Evolutionary conservation across 2,888 invertebrate species (phyloP).

Genomic region (Cetonia aurata): DNA sequence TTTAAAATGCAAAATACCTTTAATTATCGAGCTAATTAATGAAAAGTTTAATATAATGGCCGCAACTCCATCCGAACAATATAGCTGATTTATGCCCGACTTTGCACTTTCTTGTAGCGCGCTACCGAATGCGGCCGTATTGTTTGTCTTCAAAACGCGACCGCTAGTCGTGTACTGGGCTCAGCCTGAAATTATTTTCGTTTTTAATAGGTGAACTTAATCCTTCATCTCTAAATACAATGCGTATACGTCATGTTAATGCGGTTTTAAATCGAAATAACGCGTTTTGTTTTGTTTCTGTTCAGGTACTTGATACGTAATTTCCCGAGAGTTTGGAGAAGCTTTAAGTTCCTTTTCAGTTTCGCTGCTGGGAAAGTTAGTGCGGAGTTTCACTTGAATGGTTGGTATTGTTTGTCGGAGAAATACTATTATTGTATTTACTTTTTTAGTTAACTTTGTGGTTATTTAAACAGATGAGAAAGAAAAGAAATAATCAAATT

Average conservation of each 20-base stretch:
- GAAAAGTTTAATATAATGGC: conserved; percentile 56
- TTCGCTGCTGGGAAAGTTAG: too few species aligned
- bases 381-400: too few species aligned
- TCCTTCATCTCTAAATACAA: conserved; percentile 28
- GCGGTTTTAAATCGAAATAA: conserved; percentile 9
- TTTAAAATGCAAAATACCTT: conserved; percentile 57
- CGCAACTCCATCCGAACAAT: conserved; percentile 54
- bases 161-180: conserved; percentile 10
- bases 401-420: too few species aligned
- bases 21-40: conserved; percentile 59
- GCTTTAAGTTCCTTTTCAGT: too few species aligned
- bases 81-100: conserved; percentile 53
- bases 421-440: too few species aligned
- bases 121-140: conserved; percentile 23
- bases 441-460: too few species aligned
- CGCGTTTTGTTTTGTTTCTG: conserved; percentile 22
- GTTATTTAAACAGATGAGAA: too few species aligned
- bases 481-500: too few species aligned
- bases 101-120: conserved; percentile 42
- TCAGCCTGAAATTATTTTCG: conserved; percentile 26
- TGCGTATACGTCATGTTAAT: conserved; percentile 15
- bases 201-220: conserved; percentile 32
- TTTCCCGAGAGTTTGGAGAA: conserved; percentile 3
- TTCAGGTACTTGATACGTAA: conserved; percentile 14
- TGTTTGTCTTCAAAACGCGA: conserved; percentile 25